These are phyloP conservation scores for Erythrolamprus reginae DNA, from an alignment of 2,113 vertebrate genomes.

Conservation along the genomic window DNA sequence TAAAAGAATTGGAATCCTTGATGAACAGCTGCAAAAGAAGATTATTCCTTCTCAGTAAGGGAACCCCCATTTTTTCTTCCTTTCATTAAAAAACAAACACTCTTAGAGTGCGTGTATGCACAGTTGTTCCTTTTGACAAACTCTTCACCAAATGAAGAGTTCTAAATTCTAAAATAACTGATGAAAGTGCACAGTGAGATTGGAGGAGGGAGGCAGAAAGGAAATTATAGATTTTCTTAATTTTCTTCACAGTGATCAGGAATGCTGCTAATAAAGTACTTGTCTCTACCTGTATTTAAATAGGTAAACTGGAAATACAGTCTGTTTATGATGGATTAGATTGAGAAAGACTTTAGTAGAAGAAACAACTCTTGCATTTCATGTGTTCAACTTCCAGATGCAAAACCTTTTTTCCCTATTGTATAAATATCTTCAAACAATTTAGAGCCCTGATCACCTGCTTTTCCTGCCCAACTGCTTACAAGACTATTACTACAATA, in stretches of 20 bases:
- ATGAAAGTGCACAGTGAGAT: not conserved
- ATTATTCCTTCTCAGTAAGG: slow-evolving; percentile 6
- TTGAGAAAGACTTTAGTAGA: not conserved
- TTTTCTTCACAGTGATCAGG: not conserved
- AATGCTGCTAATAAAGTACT: not conserved
- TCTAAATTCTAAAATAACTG: not conserved
- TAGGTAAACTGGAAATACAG: not conserved
- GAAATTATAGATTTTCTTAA: not conserved
- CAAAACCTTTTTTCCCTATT: not conserved
- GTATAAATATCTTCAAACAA: not conserved
- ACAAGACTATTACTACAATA: not conserved
- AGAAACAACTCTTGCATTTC: not conserved
- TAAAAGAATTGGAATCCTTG: slow-evolving; percentile 20
- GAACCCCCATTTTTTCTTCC: slow-evolving; percentile 14
- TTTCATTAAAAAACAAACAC: slow-evolving; percentile 6
- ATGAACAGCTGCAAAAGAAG: slow-evolving; percentile 22
- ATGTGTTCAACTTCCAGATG: not conserved
- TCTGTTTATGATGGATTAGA: not conserved
- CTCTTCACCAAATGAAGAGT: not conserved
- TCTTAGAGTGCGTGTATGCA: not conserved
- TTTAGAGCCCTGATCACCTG: not conserved
- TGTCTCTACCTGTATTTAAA: not conserved
- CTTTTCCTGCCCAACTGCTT: too few species aligned
- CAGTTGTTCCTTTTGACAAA: not conserved
- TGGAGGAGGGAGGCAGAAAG: not conserved